These are phyloP conservation scores for Rattus rattus DNA, from an alignment of 2,113 vertebrate genomes.

Conservation along the genomic window DNA sequence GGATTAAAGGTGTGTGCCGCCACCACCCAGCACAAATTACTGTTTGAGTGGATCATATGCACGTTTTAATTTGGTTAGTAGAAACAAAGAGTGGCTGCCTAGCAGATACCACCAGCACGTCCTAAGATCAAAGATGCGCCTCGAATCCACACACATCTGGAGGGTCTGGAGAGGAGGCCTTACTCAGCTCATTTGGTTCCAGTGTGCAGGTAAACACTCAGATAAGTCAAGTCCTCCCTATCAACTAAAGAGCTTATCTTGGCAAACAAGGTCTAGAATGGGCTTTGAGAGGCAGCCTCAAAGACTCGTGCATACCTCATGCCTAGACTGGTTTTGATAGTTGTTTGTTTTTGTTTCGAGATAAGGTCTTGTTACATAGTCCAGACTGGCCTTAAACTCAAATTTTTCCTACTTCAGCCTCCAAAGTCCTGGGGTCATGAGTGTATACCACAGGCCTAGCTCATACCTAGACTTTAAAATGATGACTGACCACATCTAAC, in stretches of 20 bases:
- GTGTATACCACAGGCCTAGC: not conserved
- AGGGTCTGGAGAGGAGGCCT: not conserved
- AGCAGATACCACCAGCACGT: not conserved
- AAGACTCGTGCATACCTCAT: not conserved
- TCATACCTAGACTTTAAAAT: constrained; percentile 32
- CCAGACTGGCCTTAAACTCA: not conserved
- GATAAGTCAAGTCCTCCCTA: not conserved
- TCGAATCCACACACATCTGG: not conserved
- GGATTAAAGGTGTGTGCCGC: not conserved
- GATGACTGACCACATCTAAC: not conserved
- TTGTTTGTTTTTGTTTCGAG: not conserved
- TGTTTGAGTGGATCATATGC: constrained; percentile 60
- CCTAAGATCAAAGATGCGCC: constrained; percentile 39
- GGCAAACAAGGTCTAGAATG: constrained; percentile 22
- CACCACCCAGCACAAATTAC: not conserved
- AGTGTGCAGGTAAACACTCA: not conserved
- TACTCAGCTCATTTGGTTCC: not conserved
- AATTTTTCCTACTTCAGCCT: not conserved
- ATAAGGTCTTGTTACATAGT: not conserved
- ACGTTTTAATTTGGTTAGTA: constrained; percentile 43
- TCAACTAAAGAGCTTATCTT: not conserved
- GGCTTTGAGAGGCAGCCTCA: not conserved
- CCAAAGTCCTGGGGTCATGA: not conserved
- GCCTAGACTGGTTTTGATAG: not conserved
- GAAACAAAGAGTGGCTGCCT: constrained; percentile 38